Conservation (phyloP, 1,140 invertebrate species). For the Neodiprion lecontei region DNA sequence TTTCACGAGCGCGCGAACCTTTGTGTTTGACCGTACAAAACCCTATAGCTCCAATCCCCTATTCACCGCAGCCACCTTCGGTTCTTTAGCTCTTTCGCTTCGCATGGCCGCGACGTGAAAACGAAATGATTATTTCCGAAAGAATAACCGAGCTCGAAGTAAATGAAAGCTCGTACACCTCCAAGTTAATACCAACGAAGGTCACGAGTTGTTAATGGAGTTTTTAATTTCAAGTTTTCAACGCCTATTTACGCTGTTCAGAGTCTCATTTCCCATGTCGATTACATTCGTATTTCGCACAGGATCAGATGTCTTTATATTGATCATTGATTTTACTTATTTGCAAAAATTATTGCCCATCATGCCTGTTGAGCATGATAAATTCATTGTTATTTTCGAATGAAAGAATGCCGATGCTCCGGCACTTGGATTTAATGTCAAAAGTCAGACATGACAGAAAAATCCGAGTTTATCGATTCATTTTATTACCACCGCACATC, state of each 20-base stretch:
- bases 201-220: slow-evolving; percentile 19
- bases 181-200: slow-evolving; percentile 11
- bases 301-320: neutral
- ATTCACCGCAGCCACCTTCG: slow-evolving; percentile 4
- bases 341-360: too few relatives aligned
- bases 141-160: slow-evolving; percentile 19
- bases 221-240: neutral
- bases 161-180: slow-evolving; percentile 21
- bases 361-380: too few relatives aligned
- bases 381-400: too few relatives aligned
- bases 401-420: too few relatives aligned
- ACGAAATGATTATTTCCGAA: slow-evolving; percentile 30
- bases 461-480: neutral
- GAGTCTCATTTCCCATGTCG: too few relatives aligned
- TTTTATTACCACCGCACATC: neutral
- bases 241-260: too few relatives aligned
- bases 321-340: too few relatives aligned
- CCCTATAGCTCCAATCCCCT: neutral
- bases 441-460: neutral
- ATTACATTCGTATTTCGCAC: neutral
- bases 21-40: slow-evolving; percentile 5
- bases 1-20: slow-evolving; percentile 6
- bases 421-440: too few relatives aligned
- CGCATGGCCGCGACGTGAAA: slow-evolving; percentile 8
- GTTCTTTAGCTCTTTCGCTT: slow-evolving; percentile 14